Conservation (phyloP, 1,140 invertebrate genomes). For the Belonocnema kinseyi region DNA sequence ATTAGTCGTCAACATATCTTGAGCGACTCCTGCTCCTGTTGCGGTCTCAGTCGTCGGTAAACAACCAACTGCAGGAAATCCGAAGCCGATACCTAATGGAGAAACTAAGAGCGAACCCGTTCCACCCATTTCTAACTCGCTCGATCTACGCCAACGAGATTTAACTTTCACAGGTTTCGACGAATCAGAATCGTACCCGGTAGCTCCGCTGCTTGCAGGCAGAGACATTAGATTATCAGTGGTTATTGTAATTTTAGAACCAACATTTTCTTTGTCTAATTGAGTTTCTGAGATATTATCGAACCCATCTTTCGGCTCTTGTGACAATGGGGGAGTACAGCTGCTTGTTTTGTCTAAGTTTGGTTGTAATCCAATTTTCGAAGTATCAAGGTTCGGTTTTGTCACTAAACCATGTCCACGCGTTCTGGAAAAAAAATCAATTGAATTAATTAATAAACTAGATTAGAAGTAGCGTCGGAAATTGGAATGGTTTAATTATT, state of each 20-base stretch:
- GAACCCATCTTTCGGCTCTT: slow-evolving; percentile 54
- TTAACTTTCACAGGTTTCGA: slow-evolving; percentile 90
- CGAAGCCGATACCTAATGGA: neutral
- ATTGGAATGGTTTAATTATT: no score
- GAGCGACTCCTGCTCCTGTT: neutral
- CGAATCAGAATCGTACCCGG: slow-evolving; percentile 72
- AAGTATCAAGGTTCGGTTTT: slow-evolving; percentile 64
- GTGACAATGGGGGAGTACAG: slow-evolving; percentile 43
- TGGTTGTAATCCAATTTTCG: slow-evolving; percentile 58
- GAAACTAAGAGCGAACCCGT: slow-evolving; percentile 34
- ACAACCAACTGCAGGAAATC: neutral
- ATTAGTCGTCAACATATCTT: neutral
- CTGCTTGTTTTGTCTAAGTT: slow-evolving; percentile 61
- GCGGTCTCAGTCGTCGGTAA: neutral
- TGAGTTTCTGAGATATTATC: slow-evolving; percentile 55
- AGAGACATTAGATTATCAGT: slow-evolving; percentile 58
- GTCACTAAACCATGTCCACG: slow-evolving; percentile 69
- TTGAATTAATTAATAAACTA: no score
- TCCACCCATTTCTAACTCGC: slow-evolving; percentile 86
- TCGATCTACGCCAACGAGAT: slow-evolving; percentile 88
- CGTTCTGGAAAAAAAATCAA: slow-evolving; percentile 54
- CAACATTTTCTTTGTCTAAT: slow-evolving; percentile 64
- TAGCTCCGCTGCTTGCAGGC: slow-evolving; percentile 46
- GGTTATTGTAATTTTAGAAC: slow-evolving; percentile 52
- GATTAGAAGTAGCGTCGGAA: no score